These are phyloP conservation scores for Dysmachus trigonus DNA, from an alignment of 2,888 invertebrate species.

Conservation along the genomic window DNA sequence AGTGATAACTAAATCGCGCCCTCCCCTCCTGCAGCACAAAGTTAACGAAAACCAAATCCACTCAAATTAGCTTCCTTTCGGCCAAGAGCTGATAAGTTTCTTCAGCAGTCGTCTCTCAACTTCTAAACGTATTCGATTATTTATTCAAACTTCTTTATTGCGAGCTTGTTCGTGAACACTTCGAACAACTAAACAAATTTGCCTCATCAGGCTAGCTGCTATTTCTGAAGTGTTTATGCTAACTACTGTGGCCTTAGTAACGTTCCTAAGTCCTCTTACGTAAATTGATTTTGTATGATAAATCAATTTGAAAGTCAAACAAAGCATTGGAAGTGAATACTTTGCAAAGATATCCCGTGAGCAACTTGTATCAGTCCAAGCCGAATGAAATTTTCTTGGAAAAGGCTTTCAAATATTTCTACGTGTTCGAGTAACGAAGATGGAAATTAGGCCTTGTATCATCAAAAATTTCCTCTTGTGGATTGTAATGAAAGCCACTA, in stretches of 20 bases:
- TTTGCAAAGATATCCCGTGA: not conserved
- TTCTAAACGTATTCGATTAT: not conserved
- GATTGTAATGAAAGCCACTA: no score
- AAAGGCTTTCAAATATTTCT: no score
- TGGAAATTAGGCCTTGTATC: no score
- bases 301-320: not conserved
- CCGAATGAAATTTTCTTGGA: no score
- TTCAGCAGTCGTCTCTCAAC: not conserved
- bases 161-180: not conserved
- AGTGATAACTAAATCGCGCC: not conserved
- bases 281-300: not conserved
- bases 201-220: not conserved
- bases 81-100: not conserved
- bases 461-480: no score
- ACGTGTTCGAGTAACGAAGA: no score
- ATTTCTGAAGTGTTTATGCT: not conserved
- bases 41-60: not conserved
- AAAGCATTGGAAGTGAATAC: not conserved
- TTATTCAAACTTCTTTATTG: not conserved
- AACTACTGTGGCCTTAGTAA: not conserved
- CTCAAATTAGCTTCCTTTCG: not conserved
- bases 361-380: no score
- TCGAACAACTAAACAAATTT: not conserved
- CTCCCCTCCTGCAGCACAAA: not conserved
- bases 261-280: not conserved